Evolutionary conservation across 2,797 vertebrate species (phyloP), one percentile per base, ranked within the genome.

Genomic region (Heterohyrax brucei): DNA sequence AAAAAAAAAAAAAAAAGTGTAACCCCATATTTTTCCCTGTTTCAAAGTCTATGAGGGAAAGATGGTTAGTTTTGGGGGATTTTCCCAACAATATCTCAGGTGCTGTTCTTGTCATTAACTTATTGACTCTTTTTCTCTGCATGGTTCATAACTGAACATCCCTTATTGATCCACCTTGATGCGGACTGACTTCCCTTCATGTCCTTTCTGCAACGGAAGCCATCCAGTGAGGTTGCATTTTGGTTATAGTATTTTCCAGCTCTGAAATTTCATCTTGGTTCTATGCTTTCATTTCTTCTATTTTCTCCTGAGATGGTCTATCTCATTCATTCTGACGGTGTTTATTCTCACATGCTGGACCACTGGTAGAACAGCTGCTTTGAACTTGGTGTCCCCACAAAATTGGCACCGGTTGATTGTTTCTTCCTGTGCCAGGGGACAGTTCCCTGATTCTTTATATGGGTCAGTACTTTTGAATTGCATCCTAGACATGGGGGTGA

Each of bases 241-340:
- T 7, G 10, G 48, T 73, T 59, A 56, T 0, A 26, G 68, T 75
- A 24, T 77, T 53, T 56, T 88, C 82, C 18, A 68, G 66, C 70
- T 81, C 73, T 91, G 46, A 85, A 50, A 22, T 93, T 66, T 84
- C 48, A 28, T 79, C 73, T 75, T 19, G 28, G 13, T 46, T 84
- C 53, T 56, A 56, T 56, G 13, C 72, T 80, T 21, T 81, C 59
- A 48, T 46, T 39, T 39, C 33, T 59, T 59, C 4, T n/a, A 30
- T 66, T 79, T 89, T 44, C 79, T 93, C 75, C 33, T 75, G 70
- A 61, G 21, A 72, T 21, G 2, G 72, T 70, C 48, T 72, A 30
- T 82, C 68, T 53, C 16, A 46, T 72, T 92, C 56, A 81, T 88
- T 90, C 93, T 16, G 70, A 85, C 26, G 22, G 73, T 14, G 12